Evolutionary conservation across 2,113 vertebrate genomes (phyloP).

Genomic region (Barbus barbus): DNA sequence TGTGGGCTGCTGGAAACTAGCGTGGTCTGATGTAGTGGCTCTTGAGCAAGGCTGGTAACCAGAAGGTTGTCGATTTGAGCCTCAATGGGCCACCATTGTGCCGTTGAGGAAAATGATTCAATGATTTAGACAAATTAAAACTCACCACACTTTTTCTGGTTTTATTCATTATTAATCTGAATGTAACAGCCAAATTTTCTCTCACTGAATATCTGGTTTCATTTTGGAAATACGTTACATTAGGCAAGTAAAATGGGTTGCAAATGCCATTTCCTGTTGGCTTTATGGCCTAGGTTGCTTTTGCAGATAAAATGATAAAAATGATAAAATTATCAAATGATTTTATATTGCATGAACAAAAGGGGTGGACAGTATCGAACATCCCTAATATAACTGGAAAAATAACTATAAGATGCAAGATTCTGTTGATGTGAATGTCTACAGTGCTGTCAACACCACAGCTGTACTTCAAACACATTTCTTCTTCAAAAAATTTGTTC

Average conservation of each 20-base stretch:
- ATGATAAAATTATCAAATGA: neutral
- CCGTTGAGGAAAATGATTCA: neutral
- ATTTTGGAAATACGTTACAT: neutral
- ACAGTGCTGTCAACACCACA: neutral
- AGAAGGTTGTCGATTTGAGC: neutral
- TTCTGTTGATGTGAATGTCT: neutral
- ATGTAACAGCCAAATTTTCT: neutral
- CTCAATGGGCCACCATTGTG: neutral
- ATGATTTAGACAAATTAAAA: neutral
- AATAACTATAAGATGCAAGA: neutral
- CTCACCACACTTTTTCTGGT: neutral
- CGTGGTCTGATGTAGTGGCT: neutral
- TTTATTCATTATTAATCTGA: neutral
- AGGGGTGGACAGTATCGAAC: too few relatives aligned
- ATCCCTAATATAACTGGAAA: neutral
- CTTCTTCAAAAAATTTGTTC: neutral
- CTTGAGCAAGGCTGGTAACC: neutral
- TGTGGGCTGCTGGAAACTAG: conserved; percentile 51
- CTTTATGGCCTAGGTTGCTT: neutral
- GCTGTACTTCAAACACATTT: neutral
- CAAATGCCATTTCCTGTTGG: neutral
- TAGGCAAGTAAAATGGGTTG: neutral
- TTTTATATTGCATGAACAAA: neutral
- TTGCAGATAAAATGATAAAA: neutral
- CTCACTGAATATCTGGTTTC: neutral